Percentiles rank a stretch among this genome's conserved stretches.
phyloP scores from a whole-genome alignment of 2,797 vertebrate genomes.

The Tangara arthus region DNA sequence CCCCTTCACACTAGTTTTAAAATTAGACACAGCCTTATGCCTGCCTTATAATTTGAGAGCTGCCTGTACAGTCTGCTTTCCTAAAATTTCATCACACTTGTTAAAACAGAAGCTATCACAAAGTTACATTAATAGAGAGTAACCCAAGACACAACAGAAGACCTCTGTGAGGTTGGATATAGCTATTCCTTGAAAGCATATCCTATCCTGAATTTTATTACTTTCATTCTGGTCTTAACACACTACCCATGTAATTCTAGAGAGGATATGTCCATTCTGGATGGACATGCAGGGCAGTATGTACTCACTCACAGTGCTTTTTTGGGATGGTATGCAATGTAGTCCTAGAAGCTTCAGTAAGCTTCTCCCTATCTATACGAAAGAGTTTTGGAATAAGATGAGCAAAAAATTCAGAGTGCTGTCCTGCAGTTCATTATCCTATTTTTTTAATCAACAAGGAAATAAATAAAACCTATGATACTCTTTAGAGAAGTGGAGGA shows the following conservation, averaged over 20 bases:
- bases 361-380: background rate
- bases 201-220: background rate
- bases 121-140: background rate
- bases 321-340: background rate
- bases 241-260: background rate
- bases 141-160: background rate
- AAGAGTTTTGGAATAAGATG: background rate
- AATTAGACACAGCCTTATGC: background rate
- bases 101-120: background rate
- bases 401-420: background rate
- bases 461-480: background rate
- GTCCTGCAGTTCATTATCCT: background rate
- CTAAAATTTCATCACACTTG: background rate
- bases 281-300: too few species aligned
- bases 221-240: background rate
- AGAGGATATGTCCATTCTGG: background rate
- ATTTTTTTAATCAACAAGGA: background rate
- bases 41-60: background rate
- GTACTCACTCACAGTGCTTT: background rate
- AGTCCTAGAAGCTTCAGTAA: background rate
- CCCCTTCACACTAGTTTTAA: background rate
- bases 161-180: rapidly evolving
- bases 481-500: background rate
- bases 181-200: background rate
- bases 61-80: background rate